These are phyloP conservation scores for Mercenaria mercenaria DNA, from an alignment of 1,140 invertebrate species.

Conservation along the genomic window DNA sequence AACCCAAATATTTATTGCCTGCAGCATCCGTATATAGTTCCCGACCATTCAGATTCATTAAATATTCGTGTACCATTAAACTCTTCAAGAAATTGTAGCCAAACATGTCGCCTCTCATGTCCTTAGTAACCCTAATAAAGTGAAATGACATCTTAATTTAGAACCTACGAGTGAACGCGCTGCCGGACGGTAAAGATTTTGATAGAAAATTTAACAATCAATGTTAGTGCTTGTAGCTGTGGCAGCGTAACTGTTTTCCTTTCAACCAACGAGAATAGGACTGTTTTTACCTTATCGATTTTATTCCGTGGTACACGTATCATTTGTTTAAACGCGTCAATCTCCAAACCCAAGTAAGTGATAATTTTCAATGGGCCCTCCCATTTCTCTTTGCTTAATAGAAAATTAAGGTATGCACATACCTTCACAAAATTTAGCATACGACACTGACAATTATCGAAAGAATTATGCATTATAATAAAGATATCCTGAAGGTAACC, in stretches of 20 bases:
- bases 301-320: not conserved
- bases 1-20: slow-evolving; percentile 8
- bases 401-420: too few relatives aligned
- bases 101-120: not conserved
- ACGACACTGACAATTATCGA: too few relatives aligned
- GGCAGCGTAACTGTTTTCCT: not conserved
- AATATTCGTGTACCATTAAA: slow-evolving; percentile 53
- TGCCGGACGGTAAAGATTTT: not conserved
- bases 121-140: slow-evolving; percentile 28
- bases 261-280: not conserved
- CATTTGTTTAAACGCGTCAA: not conserved
- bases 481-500: too few relatives aligned
- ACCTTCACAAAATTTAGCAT: too few relatives aligned
- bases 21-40: slow-evolving; percentile 13
- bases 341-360: not conserved
- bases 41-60: slow-evolving; percentile 9
- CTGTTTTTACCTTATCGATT: not conserved
- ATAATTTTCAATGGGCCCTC: too few relatives aligned
- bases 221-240: not conserved
- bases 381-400: too few relatives aligned
- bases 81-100: slow-evolving; percentile 25
- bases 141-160: slow-evolving; percentile 48
- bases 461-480: too few relatives aligned
- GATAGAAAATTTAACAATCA: not conserved
- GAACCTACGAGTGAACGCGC: slow-evolving; percentile 16